Percentiles rank a stretch among this genome's conserved stretches.
Evolutionary conservation across 2,888 invertebrate species (phyloP).

Genomic region (Apantesis nais): DNA sequence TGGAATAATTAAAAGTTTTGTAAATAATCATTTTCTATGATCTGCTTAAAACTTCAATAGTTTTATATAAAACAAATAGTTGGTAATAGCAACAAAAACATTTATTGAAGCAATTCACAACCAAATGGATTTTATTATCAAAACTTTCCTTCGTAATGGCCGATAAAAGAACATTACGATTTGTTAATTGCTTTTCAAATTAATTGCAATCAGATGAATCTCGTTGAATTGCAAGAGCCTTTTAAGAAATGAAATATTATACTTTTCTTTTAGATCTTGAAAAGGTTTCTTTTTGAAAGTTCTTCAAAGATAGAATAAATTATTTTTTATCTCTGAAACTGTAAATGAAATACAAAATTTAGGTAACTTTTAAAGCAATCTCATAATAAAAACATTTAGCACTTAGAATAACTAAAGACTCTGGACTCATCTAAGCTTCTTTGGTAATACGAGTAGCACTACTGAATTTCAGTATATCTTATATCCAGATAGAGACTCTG

Average conservation of each 20-base stretch:
- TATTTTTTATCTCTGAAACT: neutral
- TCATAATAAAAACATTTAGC: neutral
- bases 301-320: neutral
- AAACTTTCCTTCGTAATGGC: slow-evolving; percentile 30
- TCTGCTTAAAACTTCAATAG: neutral
- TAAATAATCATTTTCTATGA: neutral
- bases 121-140: slow-evolving; percentile 24
- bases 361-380: neutral
- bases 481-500: no score
- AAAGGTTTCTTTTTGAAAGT: neutral
- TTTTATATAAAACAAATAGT: no score
- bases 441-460: neutral
- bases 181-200: slow-evolving; percentile 42
- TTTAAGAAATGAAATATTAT: neutral
- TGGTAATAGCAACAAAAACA: neutral
- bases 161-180: slow-evolving; percentile 36
- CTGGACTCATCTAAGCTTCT: neutral
- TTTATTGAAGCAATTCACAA: slow-evolving; percentile 1
- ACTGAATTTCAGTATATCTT: neutral
- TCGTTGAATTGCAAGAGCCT: slow-evolving; percentile 5
- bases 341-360: neutral
- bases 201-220: slow-evolving; percentile 23
- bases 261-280: neutral
- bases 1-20: neutral
- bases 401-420: neutral